These are phyloP conservation scores for Sebastes steindachneri DNA, from an alignment of 2,797 vertebrate genomes.

Conservation along the genomic window DNA sequence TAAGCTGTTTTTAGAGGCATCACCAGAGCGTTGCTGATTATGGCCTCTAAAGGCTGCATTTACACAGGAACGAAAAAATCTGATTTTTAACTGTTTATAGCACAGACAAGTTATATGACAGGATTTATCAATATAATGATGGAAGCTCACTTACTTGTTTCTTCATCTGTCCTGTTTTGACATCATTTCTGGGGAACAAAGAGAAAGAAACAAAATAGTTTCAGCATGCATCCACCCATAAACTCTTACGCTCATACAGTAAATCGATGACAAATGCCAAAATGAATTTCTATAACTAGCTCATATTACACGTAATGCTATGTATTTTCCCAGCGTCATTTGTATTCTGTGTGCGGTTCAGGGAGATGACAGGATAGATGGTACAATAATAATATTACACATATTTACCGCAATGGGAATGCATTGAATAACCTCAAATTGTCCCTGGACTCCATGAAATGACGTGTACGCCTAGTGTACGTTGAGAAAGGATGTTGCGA, in stretches of 20 bases:
- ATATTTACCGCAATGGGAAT: slow-evolving; percentile 55
- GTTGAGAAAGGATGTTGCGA: slow-evolving; percentile 12
- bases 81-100: slow-evolving; percentile 2
- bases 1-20: slow-evolving; percentile 62
- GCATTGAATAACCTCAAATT: slow-evolving; percentile 48
- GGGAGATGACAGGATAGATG: slow-evolving; percentile 39
- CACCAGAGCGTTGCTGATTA: slow-evolving; percentile 61
- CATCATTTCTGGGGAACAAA: slow-evolving; percentile 30
- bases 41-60: slow-evolving; percentile 47
- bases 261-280: slow-evolving; percentile 46
- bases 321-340: slow-evolving; percentile 48
- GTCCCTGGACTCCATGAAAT: slow-evolving; percentile 19
- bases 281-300: slow-evolving; percentile 27
- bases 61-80: slow-evolving; percentile 12
- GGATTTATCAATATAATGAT: slow-evolving; percentile 15
- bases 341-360: slow-evolving; percentile 27
- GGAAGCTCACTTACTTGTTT: slow-evolving; percentile 6
- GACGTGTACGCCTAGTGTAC: slow-evolving; percentile 5
- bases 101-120: slow-evolving; percentile 14
- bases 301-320: slow-evolving; percentile 37
- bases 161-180: slow-evolving; percentile 5
- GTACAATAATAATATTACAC: slow-evolving; percentile 56
- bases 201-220: slow-evolving; percentile 31
- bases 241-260: slow-evolving; percentile 21
- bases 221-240: slow-evolving; percentile 17